These are phyloP conservation scores for Ceratitis capitata DNA, from an alignment of 1,140 invertebrate species.

Conservation along the genomic window DNA sequence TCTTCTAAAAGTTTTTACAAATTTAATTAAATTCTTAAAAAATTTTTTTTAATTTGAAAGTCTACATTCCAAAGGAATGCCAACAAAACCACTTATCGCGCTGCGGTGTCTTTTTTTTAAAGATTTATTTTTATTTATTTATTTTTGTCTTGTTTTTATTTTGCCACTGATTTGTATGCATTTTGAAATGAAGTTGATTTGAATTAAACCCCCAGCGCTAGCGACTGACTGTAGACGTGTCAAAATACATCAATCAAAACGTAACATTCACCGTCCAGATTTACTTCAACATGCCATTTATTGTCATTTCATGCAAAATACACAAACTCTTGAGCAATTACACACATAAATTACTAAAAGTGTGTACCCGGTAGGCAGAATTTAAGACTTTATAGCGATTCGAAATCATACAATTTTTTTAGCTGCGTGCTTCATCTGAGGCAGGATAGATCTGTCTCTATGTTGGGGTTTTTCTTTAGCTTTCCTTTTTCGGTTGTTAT, in stretches of 20 bases:
- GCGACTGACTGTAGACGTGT: not conserved
- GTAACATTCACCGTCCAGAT: not conserved
- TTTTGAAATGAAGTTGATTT: slow-evolving; percentile 22
- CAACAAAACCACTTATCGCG: not conserved
- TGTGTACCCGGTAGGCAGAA: no score
- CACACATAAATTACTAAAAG: not conserved
- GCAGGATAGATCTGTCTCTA: no score
- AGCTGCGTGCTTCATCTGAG: no score
- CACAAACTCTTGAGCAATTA: not conserved
- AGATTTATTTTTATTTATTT: no score
- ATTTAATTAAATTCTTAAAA: slow-evolving; percentile 10
- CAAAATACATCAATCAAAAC: slow-evolving; percentile 25
- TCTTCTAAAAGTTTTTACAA: no score
- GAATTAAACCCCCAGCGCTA: slow-evolving; percentile 3
- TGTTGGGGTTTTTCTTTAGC: no score
- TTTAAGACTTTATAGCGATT: no score
- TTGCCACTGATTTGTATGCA: not conserved
- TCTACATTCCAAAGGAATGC: not conserved
- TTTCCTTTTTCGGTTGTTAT: no score
- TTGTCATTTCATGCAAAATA: slow-evolving; percentile 13
- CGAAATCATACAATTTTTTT: no score
- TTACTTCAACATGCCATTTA: not conserved
- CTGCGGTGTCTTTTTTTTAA: no score
- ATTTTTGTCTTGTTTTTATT: not conserved
- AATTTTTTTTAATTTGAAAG: not conserved